A percentile compares a stretch with the other conserved stretches of the same genome.
phyloP scores from a whole-genome alignment of 2,888 invertebrate species.

The Julus scandinavius region DNA sequence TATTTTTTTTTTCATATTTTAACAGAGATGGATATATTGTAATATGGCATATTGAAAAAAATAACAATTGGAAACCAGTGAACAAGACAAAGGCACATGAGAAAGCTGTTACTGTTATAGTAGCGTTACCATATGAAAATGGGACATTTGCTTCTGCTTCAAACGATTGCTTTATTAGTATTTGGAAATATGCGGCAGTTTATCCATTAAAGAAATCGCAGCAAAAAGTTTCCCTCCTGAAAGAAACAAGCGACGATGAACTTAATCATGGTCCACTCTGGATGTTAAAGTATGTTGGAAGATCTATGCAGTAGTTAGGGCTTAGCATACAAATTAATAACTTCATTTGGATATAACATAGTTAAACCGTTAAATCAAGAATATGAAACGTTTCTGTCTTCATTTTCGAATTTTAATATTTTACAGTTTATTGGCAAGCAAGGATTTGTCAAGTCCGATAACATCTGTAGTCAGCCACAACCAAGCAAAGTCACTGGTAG shows the following conservation, averaged over 20 bases:
- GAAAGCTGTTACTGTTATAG: slow-evolving; percentile 44
- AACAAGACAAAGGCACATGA: slow-evolving; percentile 20
- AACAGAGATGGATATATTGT: slow-evolving; percentile 45
- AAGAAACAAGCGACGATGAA: background rate
- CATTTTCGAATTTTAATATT: background rate
- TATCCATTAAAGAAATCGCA: background rate
- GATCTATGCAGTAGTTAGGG: background rate
- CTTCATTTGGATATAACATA: background rate
- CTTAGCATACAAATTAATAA: no score
- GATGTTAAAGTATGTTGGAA: slow-evolving; percentile 47
- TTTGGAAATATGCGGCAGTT: slow-evolving; percentile 30
- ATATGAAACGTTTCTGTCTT: background rate
- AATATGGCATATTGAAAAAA: slow-evolving; percentile 46
- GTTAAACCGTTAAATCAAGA: no score
- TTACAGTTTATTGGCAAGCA: background rate
- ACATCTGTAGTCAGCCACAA: background rate
- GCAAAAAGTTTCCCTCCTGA: background rate
- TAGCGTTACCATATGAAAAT: background rate
- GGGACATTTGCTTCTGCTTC: background rate
- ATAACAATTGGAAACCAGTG: slow-evolving; percentile 22
- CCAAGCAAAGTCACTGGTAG: background rate
- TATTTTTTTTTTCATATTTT: no score
- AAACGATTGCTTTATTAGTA: background rate
- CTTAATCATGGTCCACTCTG: slow-evolving; percentile 2
- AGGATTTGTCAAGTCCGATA: slow-evolving; percentile 1